Evolutionary conservation across 92 coral and sea anemone species (phyloP), one percentile per base, ranked within the genome.

Genomic region (Zoanthus solanderi): DNA sequence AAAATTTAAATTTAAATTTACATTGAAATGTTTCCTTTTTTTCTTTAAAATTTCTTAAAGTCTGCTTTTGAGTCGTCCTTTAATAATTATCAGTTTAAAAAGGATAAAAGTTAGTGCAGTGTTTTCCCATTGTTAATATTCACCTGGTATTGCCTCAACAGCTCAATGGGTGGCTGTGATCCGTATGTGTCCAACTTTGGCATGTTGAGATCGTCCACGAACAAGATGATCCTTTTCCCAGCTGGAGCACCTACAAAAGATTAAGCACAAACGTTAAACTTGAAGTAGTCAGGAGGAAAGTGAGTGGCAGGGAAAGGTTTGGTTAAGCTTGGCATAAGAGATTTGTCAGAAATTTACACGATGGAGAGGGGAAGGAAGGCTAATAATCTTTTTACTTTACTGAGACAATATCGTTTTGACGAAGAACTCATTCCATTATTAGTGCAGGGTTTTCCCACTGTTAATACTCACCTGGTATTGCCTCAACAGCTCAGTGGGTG

Each of bases 171-270:
- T 58, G 99, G 99, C 73, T 97, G 99, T 52, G 99, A 94, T n/a
- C 99, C 99, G 28, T 97, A 97, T 1, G 99, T 97, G 87, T 97
- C 99, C 85, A 97, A 92, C 78, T 95, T 97, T 8, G 99, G 99
- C 99, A 97, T 97, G 93, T 97, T 97, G 58, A 97, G 95, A 89
- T 97, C 99, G 63, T 97, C 99, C 45, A 97, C 99, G 57, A 97
- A 97, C 56, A 97, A 90, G 23, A 97, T 94, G 84, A 97, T 87
- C 85, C 96, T 90, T 85, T 97, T 97, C 44, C 99, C 99, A 56
- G 92, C 74, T 12, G 85, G 85, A 14, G 85, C 85, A 66, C 85
- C 85, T 79, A 16, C 9, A 78, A 9, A 1, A 23, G 18, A 52
- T 71, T 2, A 32, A 56, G 11, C 75, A 85, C n/a, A 18, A 57